A percentile compares a stretch with the other conserved stretches of the same genome.
These are phyloP conservation scores for Pagrus major DNA, from an alignment of 2,113 vertebrate genomes.

Conservation along the genomic window DNA sequence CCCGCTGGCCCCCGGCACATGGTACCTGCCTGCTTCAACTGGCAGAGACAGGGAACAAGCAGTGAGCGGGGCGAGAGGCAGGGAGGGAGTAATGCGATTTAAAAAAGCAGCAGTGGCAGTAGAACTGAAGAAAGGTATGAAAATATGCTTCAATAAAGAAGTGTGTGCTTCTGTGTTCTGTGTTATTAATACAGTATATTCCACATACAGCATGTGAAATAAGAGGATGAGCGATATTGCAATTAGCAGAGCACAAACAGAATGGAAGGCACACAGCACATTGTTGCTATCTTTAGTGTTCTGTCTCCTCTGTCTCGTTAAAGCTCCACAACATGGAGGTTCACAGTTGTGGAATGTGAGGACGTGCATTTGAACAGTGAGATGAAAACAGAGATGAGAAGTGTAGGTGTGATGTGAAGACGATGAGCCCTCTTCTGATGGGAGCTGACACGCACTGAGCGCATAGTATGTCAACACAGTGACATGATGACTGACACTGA, in stretches of 20 bases:
- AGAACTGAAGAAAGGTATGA: too few species aligned
- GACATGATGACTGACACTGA: constrained; percentile 44
- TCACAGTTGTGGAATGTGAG: constrained; percentile 5
- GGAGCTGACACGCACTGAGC: constrained; percentile 25
- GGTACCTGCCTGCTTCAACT: constrained; percentile 91
- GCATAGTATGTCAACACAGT: constrained; percentile 36
- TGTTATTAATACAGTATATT: neutral
- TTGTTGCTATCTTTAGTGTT: neutral
- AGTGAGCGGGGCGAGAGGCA: neutral
- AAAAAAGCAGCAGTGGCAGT: neutral
- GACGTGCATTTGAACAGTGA: constrained; percentile 34
- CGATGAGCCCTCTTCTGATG: constrained; percentile 1
- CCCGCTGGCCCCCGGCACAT: constrained; percentile 88
- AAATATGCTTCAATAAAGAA: neutral
- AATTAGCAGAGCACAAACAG: neutral
- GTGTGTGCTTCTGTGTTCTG: neutral
- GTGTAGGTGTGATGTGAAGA: constrained; percentile 22
- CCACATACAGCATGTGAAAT: neutral
- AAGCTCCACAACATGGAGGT: neutral
- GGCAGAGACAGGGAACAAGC: constrained; percentile 6
- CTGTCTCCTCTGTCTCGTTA: constrained; percentile 17
- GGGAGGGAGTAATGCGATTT: neutral
- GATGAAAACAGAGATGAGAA: constrained; percentile 39
- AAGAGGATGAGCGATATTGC: neutral
- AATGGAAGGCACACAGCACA: neutral